Percentiles rank a stretch among this genome's conserved stretches.
phyloP scores from a whole-genome alignment of 2,797 vertebrate species.

The Mycteria americana region DNA sequence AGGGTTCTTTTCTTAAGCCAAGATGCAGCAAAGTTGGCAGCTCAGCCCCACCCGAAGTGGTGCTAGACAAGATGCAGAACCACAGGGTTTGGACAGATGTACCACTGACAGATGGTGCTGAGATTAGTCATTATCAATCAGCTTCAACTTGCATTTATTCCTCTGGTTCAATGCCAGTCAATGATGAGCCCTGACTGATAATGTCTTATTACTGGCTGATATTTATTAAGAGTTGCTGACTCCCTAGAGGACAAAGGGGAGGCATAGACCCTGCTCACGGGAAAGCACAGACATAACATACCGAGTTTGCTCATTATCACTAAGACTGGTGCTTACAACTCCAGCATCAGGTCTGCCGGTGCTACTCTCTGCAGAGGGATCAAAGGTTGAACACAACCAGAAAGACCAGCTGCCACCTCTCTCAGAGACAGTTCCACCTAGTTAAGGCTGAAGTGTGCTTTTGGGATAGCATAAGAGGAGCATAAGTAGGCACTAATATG shows the following conservation, averaged over 20 bases:
- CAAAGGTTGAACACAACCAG: background rate
- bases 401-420: background rate
- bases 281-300: background rate
- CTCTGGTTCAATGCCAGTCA: constrained; percentile 25
- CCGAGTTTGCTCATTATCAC: background rate
- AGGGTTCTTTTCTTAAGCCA: constrained; percentile 27
- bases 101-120: constrained; percentile 46
- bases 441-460: background rate
- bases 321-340: background rate
- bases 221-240: constrained; percentile 3
- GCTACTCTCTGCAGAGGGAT: background rate
- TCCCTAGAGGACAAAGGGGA: background rate
- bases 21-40: constrained; percentile 30
- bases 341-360: background rate
- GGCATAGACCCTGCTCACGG: background rate
- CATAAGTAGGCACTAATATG: background rate
- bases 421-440: background rate
- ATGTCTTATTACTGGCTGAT: background rate
- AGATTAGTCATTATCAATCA: constrained; percentile 56
- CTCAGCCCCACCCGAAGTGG: background rate
- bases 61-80: constrained; percentile 56
- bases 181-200: background rate
- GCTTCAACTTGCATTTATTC: constrained; percentile 30
- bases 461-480: background rate
- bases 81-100: constrained; percentile 50